phyloP scores from a whole-genome alignment of 2,888 invertebrate genomes.

The Parthenolecanium corni region DNA sequence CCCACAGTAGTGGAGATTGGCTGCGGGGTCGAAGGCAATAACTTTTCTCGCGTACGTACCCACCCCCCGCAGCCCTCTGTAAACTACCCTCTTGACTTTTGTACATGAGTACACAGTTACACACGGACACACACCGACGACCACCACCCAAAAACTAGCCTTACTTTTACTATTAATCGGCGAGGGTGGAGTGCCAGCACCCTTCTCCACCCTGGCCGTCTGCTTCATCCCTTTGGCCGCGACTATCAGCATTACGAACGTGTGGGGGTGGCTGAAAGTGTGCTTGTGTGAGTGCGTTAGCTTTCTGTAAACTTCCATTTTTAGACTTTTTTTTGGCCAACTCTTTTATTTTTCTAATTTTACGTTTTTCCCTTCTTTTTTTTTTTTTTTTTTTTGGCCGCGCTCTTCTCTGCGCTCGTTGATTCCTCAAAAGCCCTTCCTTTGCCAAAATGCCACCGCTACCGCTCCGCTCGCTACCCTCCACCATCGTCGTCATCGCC shows the following conservation, averaged over 20 bases:
- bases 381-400: background rate
- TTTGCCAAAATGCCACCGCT: background rate
- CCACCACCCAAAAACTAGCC: background rate
- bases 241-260: background rate
- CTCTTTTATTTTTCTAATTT: background rate
- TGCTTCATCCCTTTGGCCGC: background rate
- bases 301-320: too few relatives aligned
- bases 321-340: too few relatives aligned
- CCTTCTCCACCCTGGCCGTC: background rate
- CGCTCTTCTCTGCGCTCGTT: background rate
- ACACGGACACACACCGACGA: too few relatives aligned
- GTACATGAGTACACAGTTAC: too few relatives aligned
- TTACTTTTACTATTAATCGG: too few relatives aligned
- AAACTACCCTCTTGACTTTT: background rate
- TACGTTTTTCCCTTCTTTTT: background rate
- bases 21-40: slow-evolving; percentile 16
- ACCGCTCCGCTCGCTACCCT: background rate
- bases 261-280: background rate
- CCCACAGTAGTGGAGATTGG: slow-evolving; percentile 4
- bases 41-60: slow-evolving; percentile 2
- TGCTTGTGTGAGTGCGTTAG: background rate
- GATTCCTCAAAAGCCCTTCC: background rate
- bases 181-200: background rate
- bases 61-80: background rate
- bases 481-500: background rate